Evolutionary conservation across 2,113 vertebrate genomes (phyloP), one percentile per base, ranked within the genome.

Genomic region (Castor canadensis): DNA sequence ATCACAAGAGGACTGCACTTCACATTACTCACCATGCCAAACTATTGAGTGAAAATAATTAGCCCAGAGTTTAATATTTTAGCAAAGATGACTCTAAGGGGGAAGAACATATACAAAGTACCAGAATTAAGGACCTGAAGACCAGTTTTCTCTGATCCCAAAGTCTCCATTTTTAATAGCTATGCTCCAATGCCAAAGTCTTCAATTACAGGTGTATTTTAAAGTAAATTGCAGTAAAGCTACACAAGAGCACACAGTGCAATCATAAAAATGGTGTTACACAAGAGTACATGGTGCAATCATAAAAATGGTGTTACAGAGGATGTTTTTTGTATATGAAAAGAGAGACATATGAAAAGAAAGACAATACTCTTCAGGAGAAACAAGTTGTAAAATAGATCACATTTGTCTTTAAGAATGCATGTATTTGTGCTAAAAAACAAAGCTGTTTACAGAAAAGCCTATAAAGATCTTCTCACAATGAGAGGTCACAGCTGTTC

Each of bases 321-420:
- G 43, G 22, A 67, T 62, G 82, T 24, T 75, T 91, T 89, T 72
- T 66, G 77, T 76, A 12, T 8, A 73, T 64, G 49, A 91, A 85
- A 71, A 92, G 32, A 96, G 66, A 93, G n/a, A n/a, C n/a, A n/a
- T n/a, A n/a, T n/a, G n/a, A n/a, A n/a, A 43, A 83, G 7, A 83
- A 94, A 35, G 6, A n/a, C n/a, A 64, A 28, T 67, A 64, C 75
- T 83, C 89, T 89, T 82, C 49, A 56, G 22, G 64, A 22, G 82
- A 88, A 91, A 54, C 11, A 86, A 12, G 10, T 28, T 87, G 38
- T 6, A 93, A 10, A 79, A 85, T 82, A 83, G 19, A 49, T 80
- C 13, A 84, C 19, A 66, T 30, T 86, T 92, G 89, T 76, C 58
- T 87, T 91, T 69, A 52, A 62, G 72, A 87, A 49, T 58, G 32